Conservation (phyloP, 53 echinoderm and acorn worm genomes). For the Arbacia lixula region DNA sequence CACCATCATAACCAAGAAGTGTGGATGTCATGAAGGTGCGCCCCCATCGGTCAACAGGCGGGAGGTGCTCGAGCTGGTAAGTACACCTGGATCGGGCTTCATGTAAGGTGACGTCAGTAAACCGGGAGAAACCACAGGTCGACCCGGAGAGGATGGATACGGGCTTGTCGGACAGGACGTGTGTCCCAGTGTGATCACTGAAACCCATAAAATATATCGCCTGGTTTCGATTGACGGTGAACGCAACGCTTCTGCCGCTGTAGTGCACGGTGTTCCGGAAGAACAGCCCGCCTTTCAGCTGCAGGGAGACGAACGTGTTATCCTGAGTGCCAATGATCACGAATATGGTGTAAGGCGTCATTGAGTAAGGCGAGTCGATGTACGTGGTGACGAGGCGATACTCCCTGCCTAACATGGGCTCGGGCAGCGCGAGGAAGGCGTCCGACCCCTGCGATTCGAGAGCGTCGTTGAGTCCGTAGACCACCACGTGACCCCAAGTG, state of each 20-base stretch:
- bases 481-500: constrained; percentile 8
- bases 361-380: too few species aligned
- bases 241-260: constrained; percentile 14
- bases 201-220: constrained; percentile 69
- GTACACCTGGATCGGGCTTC: constrained; percentile 57
- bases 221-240: constrained; percentile 55
- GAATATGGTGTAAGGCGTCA: too few species aligned
- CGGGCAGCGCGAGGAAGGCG: constrained; percentile 32
- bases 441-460: constrained; percentile 15
- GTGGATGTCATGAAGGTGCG: constrained; percentile 48
- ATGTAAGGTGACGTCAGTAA: constrained; percentile 8
- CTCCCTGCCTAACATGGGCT: constrained; percentile 36
- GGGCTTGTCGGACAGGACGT: constrained; percentile 61
- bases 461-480: constrained; percentile 44
- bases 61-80: constrained; percentile 74
- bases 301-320: constrained; percentile 24
- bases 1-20: constrained; percentile 14
- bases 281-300: background rate
- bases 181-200: constrained; percentile 72
- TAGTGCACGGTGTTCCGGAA: constrained; percentile 44
- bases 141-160: constrained; percentile 72
- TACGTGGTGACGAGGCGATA: background rate
- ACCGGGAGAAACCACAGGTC: constrained; percentile 62
- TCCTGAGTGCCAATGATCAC: constrained; percentile 31
- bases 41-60: constrained; percentile 80